Base-by-base conservation (phyloP, 2,888 invertebrate species). In the Clitarchus hookeri region DNA sequence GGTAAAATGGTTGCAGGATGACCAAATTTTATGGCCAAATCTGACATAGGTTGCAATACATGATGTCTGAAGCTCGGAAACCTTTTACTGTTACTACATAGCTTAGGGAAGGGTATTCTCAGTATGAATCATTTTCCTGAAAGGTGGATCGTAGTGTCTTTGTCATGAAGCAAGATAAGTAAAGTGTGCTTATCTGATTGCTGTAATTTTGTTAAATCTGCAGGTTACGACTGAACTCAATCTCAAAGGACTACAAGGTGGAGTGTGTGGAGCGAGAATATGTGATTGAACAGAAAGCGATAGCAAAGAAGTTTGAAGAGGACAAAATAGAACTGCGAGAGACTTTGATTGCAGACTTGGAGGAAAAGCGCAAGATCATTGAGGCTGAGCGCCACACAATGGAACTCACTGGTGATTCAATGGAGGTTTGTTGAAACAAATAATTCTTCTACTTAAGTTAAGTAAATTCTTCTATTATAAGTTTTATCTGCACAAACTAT, bases 251-350 rank as follows among this genome's bases (percentile, higher is more conserved):
- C 88, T 96, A 97, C 90, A 93, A 98, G 92, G 94, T 95, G 82
- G 97, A 98, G 88, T 95, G 96, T 89, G 96, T 97, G 0, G 98
- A 98, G 89, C 93, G 95, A 87, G 98, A 98, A 90, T 98, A 96
- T 90, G 93, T 96, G 88, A 94, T 95, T 77, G 98, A 99, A 90
- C 97, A 97, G 90, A 96, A 96, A 90, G 95, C 96, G 16, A 96
- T 98, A 0, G 95, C 95, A 0, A 97, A 97, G 91, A 98, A 99
- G 90, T 98, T 97, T 92, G 98, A 98, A 90, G 98, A 99, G 90
- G 98, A 98, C 91, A 98, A 98, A 91, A 94, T 97, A 88, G 98
- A 98, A 91, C 92, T 98, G 26, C 94, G 96, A 89, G 98, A 98
- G 91, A 98, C 96, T 91, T 92, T 99, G 77, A 93, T 99, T 48